These are phyloP conservation scores for Melanchra persicariae DNA, from an alignment of 2,888 invertebrate species.

Conservation along the genomic window DNA sequence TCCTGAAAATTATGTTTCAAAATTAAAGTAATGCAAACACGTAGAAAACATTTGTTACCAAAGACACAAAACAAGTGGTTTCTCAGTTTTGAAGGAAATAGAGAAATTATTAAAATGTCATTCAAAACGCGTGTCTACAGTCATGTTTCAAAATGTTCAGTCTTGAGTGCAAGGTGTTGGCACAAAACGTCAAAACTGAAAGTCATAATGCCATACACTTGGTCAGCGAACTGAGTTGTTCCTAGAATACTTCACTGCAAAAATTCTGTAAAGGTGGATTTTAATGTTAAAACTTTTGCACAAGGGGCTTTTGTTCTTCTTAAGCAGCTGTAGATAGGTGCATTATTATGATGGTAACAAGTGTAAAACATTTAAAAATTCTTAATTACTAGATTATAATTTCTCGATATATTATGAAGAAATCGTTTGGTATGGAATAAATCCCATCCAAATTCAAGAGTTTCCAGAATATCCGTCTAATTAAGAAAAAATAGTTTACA, in stretches of 20 bases:
- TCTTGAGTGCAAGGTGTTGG: too few species aligned
- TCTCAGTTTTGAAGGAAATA: too few species aligned
- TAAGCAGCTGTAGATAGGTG: not conserved
- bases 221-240: not conserved
- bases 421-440: too few species aligned
- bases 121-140: not conserved
- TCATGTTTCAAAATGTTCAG: not conserved
- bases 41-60: not conserved
- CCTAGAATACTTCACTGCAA: not conserved
- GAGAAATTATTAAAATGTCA: not conserved
- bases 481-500: too few species aligned
- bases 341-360: not conserved
- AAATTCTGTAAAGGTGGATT: not conserved
- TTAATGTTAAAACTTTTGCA: not conserved
- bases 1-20: not conserved
- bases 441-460: too few species aligned
- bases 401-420: too few species aligned
- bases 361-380: constrained; percentile 2
- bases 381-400: too few species aligned
- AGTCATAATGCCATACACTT: not conserved
- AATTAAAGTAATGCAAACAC: not conserved
- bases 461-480: too few species aligned
- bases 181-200: constrained; percentile 1
- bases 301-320: not conserved
- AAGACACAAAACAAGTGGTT: not conserved